Evolutionary conservation across 2,888 invertebrate species (phyloP), one percentile per base, ranked within the genome.

Genomic region (Bugula neritina): DNA sequence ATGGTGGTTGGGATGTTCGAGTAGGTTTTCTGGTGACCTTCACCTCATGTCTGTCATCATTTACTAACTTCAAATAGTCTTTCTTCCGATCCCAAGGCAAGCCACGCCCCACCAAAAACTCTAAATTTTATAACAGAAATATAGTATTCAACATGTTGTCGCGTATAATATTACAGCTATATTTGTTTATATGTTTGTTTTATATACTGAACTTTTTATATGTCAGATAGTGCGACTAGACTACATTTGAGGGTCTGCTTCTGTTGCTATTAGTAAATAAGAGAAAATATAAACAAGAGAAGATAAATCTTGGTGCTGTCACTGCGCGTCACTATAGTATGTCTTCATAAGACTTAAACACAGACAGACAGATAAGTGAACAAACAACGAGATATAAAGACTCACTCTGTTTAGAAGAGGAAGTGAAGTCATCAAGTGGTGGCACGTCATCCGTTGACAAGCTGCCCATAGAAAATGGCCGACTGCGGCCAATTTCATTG

Each of bases 11-110:
- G 21, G 34, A 17, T 31, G 70, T 34, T 5, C 35, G 70, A 35
- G 43, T 10, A 10, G 43, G 17, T 3, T 70, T 31, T n/a, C 17
- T 35, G 35, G 52, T 72, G 55, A 69, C 23, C n/a, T 23, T 25
- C 5, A 57, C 58, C 58, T 57, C 58, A 23, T n/a, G 58, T 5
- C 10, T 5, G 31, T 63, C 63, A 27, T 63, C 63, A n/a, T 63
- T 63, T 27, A 63, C 31, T 63, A 63, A n/a, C 34, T 63, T 63
- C 1, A 10, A 25, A n/a, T 63, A 63, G 31, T 63, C 63, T 31
- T 63, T 63, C 63, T 63, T 63, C 63, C 63, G 27, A n/a, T 63
- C 63, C 63, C 63, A 63, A 5, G 63, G 63, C n/a, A 63, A 34
- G 5, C 29, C 63, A 25, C 3, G 17, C 10, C 63, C 43, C 43